phyloP scores from a whole-genome alignment of 2,888 invertebrate species.

The Perizoma affinitatum region DNA sequence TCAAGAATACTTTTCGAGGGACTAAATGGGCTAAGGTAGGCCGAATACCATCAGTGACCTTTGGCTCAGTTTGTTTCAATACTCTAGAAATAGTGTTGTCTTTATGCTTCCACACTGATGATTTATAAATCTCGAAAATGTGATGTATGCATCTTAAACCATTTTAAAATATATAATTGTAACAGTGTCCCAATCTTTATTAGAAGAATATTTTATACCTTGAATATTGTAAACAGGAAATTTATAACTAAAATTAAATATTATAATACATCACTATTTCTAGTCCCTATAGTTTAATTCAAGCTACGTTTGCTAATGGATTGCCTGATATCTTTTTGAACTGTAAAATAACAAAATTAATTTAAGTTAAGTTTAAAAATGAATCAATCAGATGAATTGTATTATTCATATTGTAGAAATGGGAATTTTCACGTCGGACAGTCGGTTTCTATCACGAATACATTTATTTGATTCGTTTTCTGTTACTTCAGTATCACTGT shows the following conservation, averaged over 20 bases:
- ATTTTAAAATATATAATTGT: background rate
- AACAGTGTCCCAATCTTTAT: constrained; percentile 9
- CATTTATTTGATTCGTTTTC: no score
- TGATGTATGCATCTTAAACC: background rate
- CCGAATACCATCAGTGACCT: no score
- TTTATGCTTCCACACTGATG: constrained; percentile 4
- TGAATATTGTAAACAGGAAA: constrained; percentile 10
- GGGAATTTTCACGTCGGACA: no score
- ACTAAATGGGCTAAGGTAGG: no score
- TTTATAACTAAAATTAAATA: constrained; percentile 7
- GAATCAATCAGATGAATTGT: no score
- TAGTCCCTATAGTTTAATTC: constrained; percentile 17
- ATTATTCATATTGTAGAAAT: no score
- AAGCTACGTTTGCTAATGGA: background rate
- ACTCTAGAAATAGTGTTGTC: constrained; percentile 34
- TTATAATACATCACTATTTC: constrained; percentile 36
- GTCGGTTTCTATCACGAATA: no score
- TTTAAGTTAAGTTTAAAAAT: no score
- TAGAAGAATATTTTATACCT: constrained; percentile 13
- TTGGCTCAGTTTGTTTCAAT: constrained; percentile 32
- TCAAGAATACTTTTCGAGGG: no score
- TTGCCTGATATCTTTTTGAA: no score
- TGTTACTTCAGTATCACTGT: no score
- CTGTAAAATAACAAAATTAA: no score
- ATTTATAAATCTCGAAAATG: background rate